These are phyloP conservation scores for Bubalus kerabau DNA, from an alignment of 2,113 vertebrate species.

Conservation along the genomic window DNA sequence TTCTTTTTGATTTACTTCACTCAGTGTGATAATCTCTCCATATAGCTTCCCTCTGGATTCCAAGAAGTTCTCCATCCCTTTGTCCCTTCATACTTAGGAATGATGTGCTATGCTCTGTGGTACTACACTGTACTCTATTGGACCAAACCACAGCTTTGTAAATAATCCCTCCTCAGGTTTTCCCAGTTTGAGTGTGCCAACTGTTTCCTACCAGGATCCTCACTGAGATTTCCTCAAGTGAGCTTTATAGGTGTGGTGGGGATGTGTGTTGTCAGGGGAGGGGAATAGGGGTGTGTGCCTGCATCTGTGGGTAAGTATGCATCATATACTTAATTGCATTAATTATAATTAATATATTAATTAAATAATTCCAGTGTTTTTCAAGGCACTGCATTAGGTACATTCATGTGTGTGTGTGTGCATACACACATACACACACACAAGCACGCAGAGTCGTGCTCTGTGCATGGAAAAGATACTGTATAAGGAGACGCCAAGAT, in stretches of 20 bases:
- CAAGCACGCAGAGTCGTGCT: neutral
- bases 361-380: neutral
- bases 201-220: neutral
- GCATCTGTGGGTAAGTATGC: neutral
- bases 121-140: neutral
- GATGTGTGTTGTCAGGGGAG: fast-evolving
- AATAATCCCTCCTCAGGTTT: neutral
- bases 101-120: neutral
- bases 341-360: neutral
- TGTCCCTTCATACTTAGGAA: neutral
- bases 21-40: neutral
- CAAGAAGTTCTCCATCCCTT: neutral
- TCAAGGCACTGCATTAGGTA: neutral
- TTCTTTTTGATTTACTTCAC: neutral
- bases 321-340: neutral
- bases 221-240: neutral
- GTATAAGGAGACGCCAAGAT: neutral
- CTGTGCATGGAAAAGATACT: neutral
- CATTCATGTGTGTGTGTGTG: neutral
- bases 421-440: neutral
- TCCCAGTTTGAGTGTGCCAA: neutral
- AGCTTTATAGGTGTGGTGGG: neutral
- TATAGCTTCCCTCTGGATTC: neutral
- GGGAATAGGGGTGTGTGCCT: neutral
- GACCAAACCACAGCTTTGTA: neutral